Evolutionary conservation across 2,113 vertebrate species (phyloP).

Genomic region (Anguilla rostrata): DNA sequence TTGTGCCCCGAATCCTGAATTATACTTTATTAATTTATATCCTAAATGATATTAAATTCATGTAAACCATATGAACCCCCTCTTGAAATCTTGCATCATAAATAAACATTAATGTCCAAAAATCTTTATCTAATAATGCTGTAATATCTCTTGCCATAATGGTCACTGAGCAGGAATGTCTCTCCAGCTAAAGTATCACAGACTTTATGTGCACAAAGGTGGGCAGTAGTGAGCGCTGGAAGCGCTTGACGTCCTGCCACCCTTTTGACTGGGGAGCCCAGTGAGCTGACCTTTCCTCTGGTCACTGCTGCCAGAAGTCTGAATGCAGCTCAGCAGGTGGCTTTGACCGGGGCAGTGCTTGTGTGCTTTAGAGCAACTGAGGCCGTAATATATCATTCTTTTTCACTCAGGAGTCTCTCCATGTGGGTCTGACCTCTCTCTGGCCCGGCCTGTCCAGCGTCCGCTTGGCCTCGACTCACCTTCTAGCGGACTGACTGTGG

Average conservation of each 20-base stretch:
- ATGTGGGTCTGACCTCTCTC: conserved; percentile 8
- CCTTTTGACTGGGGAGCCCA: neutral
- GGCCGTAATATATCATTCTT: neutral
- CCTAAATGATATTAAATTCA: too few species aligned
- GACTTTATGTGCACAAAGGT: neutral
- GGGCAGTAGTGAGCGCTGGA: neutral
- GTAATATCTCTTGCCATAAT: neutral
- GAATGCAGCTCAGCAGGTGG: conserved; percentile 6
- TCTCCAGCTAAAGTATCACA: neutral
- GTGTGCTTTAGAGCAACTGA: neutral
- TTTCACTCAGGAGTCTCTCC: neutral
- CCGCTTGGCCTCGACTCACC: neutral
- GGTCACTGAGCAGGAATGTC: neutral
- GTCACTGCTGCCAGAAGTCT: neutral
- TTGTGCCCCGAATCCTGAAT: too few species aligned
- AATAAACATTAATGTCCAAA: neutral
- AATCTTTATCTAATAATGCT: neutral
- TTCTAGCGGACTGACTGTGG: neutral
- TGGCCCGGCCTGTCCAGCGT: neutral
- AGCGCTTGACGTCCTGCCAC: neutral
- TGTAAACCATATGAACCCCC: too few species aligned
- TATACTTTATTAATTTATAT: too few species aligned
- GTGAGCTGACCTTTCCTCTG: conserved; percentile 12
- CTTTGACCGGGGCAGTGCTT: neutral
- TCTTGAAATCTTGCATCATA: neutral